These are phyloP conservation scores for Paramormyrops kingsleyae DNA, from an alignment of 2,113 vertebrate species.

Conservation along the genomic window DNA sequence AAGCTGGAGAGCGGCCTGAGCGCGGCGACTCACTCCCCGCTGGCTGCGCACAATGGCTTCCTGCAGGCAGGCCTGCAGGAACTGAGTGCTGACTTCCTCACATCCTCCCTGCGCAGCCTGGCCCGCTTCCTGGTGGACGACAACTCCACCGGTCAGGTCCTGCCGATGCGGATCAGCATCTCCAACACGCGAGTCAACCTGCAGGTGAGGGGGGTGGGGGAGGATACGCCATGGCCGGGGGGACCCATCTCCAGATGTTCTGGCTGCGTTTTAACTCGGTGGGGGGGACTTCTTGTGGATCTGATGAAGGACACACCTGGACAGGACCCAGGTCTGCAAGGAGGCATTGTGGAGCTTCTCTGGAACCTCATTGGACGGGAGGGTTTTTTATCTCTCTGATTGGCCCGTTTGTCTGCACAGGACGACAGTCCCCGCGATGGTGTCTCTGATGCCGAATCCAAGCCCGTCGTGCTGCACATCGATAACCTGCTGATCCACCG, in stretches of 20 bases:
- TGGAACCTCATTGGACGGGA: neutral
- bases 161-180: conserved; percentile 94
- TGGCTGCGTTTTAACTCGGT: neutral
- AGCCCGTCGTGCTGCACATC: conserved; percentile 73
- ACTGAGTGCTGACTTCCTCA: conserved; percentile 82
- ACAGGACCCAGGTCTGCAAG: neutral
- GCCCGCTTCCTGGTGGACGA: conserved; percentile 83
- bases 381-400: neutral
- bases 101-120: conserved; percentile 84
- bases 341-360: neutral
- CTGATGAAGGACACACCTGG: neutral
- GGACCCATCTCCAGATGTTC: neutral
- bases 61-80: conserved; percentile 82
- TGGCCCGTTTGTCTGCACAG: conserved; percentile 45
- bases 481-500: conserved; percentile 81
- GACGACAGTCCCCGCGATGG: conserved; percentile 77
- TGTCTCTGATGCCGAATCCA: conserved; percentile 54
- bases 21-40: conserved; percentile 73
- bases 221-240: neutral
- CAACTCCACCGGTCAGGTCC: conserved; percentile 75
- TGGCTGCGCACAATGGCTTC: conserved; percentile 89
- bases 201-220: conserved; percentile 64
- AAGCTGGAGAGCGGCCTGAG: conserved; percentile 82
- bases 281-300: neutral
- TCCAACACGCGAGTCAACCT: conserved; percentile 80